Evolutionary conservation across 2,797 vertebrate species (phyloP).

Genomic region (Babyrousa celebensis): DNA sequence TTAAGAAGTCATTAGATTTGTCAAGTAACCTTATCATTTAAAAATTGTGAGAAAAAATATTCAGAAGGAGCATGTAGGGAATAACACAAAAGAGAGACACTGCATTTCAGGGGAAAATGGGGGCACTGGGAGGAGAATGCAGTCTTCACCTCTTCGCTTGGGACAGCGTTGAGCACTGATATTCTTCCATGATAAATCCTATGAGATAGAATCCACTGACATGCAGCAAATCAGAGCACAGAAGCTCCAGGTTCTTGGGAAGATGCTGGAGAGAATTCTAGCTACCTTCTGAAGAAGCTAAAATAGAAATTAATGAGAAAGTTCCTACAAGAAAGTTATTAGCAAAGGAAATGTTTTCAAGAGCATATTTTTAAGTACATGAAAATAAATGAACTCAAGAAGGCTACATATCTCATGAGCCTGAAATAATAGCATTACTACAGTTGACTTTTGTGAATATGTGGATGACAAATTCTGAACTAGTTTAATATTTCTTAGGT

Average conservation of each 20-base stretch:
- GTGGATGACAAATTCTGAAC: not conserved
- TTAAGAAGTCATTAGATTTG: not conserved
- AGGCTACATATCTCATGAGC: not conserved
- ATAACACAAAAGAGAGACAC: not conserved
- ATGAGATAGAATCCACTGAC: not conserved
- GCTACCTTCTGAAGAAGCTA: not conserved
- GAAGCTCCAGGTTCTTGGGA: not conserved
- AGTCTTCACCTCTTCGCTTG: too few relatives aligned
- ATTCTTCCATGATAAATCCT: not conserved
- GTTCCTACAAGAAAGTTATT: not conserved
- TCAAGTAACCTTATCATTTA: not conserved
- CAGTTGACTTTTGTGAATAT: not conserved
- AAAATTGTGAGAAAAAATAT: not conserved
- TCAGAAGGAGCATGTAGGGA: not conserved
- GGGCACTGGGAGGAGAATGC: rapidly evolving
- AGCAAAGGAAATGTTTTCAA: not conserved
- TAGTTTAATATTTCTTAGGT: not conserved
- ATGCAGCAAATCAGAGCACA: not conserved
- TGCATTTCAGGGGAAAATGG: not conserved
- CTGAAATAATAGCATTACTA: not conserved
- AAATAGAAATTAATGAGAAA: not conserved
- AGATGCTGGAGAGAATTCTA: not conserved
- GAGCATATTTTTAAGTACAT: not conserved
- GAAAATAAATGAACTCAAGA: not conserved
- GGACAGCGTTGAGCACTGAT: not conserved